Evolutionary conservation across 2,888 invertebrate genomes (phyloP), one percentile per base, ranked within the genome.

Genomic region (Pachymerium ferrugineum): DNA sequence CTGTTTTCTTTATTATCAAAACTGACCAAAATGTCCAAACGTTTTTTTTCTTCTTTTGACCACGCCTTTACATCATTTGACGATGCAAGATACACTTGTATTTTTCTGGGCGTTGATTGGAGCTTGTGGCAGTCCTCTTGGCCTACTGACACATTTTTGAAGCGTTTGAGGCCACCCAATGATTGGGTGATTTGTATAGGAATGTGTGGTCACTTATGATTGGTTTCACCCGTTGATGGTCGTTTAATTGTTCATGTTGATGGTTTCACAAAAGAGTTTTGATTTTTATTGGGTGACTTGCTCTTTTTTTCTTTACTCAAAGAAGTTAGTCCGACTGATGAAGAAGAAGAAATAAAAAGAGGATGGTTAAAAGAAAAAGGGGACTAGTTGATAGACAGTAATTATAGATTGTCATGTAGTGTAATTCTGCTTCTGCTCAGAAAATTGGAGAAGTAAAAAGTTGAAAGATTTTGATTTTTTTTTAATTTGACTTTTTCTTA

Each of bases 151-250:
- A 62, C 28, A 62, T 62, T 62, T 62, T 25, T 28, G 25, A 62
- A 12, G 10, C n/a, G 62, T 62, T 62, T 62, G 62, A 62, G 62
- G 62, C 62, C 62, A 62, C 25, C 25, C 62, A n/a, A 28, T 62
- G 62, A 62, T 62, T 62, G 62, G 62, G 62, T 10, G 62, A 62
- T 62, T 62, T 62, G 62, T 28, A 28, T 62, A 10, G 25, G 25
- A 62, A 62, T 62, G 62, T 62, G 62, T 62, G 62, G 62, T 62
- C 62, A 62, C 3, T 62, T 62, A 28, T 62, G 62, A 62, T 62
- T 62, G 62, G 62, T 62, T 28, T 62, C 28, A 28, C 10, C 28
- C 28, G 62, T 1, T 62, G 62, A 62, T 62, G 62, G 62, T 25
- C 28, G n/a, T 62, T 25, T 62, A 62, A 62, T 62, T 62, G 62